Evolutionary conservation across 2,113 vertebrate species (phyloP).

Genomic region (Archilochus colubris): DNA sequence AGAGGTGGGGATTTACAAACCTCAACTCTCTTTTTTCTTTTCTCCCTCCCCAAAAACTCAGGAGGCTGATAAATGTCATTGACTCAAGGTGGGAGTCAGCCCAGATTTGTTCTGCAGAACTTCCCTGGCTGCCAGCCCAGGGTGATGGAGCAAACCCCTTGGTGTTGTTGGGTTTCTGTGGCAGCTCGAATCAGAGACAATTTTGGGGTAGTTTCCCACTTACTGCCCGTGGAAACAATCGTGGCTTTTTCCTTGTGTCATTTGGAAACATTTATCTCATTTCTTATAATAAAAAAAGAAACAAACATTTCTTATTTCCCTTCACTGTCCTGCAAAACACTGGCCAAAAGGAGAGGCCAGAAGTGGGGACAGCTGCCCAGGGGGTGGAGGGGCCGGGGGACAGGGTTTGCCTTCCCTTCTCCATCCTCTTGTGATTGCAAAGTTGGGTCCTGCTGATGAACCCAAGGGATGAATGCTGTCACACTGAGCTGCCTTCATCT

Average conservation of each 20-base stretch:
- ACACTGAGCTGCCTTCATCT: background rate
- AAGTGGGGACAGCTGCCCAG: too few species aligned
- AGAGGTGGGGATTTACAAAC: too few species aligned
- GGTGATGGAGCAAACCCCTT: background rate
- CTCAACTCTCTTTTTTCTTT: too few species aligned
- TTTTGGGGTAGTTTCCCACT: background rate
- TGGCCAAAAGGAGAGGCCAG: accelerated
- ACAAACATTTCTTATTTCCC: too few species aligned
- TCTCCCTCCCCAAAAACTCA: too few species aligned
- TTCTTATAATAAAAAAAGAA: too few species aligned
- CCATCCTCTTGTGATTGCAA: background rate
- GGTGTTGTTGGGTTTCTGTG: background rate
- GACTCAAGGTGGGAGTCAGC: background rate
- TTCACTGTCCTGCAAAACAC: background rate
- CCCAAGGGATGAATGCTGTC: background rate
- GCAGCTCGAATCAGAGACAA: background rate
- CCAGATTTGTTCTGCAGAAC: background rate
- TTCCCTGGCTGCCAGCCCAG: accelerated
- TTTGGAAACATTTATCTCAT: background rate
- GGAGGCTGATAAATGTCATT: too few species aligned
- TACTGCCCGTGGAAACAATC: background rate
- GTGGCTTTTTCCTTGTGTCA: accelerated
- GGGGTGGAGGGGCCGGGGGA: accelerated
- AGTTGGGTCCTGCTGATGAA: background rate
- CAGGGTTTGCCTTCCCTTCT: background rate